Evolutionary conservation across 2,888 invertebrate species (phyloP).

Genomic region (Drosophila meridionalis): DNA sequence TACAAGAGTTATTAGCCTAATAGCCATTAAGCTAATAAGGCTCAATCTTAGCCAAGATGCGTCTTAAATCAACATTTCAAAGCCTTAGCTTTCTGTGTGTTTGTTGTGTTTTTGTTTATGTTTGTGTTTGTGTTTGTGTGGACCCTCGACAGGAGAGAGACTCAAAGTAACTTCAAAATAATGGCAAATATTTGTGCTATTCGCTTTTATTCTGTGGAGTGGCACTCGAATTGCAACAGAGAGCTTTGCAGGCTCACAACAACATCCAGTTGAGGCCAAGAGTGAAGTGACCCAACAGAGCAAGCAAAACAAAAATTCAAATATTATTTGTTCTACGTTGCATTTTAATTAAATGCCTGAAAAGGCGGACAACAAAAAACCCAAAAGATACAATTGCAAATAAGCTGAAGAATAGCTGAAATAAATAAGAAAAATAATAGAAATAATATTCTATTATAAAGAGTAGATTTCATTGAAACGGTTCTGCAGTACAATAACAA

Average conservation of each 20-base stretch:
- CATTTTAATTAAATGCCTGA: slow-evolving; percentile 60
- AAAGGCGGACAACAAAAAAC: slow-evolving; percentile 26
- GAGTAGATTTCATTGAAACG: slow-evolving; percentile 42
- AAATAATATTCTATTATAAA: slow-evolving; percentile 49
- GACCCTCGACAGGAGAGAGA: background rate
- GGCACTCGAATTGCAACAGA: slow-evolving; percentile 45
- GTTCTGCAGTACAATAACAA: slow-evolving; percentile 47
- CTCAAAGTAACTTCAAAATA: slow-evolving; percentile 42
- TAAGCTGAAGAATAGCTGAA: slow-evolving; percentile 30
- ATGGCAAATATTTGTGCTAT: slow-evolving; percentile 52
- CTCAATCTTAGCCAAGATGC: slow-evolving; percentile 16
- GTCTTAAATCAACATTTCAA: slow-evolving; percentile 54
- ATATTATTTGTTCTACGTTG: slow-evolving; percentile 32
- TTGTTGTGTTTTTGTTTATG: slow-evolving; percentile 22
- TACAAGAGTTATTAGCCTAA: slow-evolving; percentile 56
- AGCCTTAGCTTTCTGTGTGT: slow-evolving; percentile 19
- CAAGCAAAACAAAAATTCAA: slow-evolving; percentile 17
- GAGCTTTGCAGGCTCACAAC: slow-evolving; percentile 24
- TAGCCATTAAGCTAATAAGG: slow-evolving; percentile 56
- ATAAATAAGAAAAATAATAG: slow-evolving; percentile 24
- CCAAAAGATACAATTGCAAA: slow-evolving; percentile 39
- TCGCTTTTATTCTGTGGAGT: slow-evolving; percentile 22
- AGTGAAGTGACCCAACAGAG: slow-evolving; percentile 37
- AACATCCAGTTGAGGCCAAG: slow-evolving; percentile 35
- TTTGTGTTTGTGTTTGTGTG: slow-evolving; percentile 33